Base-by-base conservation (phyloP, 2,797 vertebrate genomes). In the Eospalax fontanierii region DNA sequence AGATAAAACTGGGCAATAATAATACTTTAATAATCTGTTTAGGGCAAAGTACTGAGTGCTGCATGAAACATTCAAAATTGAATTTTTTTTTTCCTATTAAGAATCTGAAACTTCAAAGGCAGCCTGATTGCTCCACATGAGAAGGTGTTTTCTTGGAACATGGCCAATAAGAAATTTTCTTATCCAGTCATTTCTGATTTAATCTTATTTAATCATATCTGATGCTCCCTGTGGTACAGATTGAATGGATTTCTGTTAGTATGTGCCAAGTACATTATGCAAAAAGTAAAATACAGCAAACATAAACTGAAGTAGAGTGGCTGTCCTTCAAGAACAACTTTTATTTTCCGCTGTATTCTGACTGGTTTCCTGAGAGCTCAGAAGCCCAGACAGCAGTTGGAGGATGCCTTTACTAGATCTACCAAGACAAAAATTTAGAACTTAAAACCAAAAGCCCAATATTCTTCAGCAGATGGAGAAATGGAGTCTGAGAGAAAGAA, bases 81-180 rank as follows among this genome's bases (percentile, higher is more conserved):
- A 19, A 73, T 66, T 95, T 75, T 73, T 38, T 81, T 90, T 61
- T 79, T 71, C 12, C 43, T 63, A 15, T 8, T 70, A 90, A 76
- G 19, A 84, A 14, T 79, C 90, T 87, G n/a, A 94, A 94, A 90
- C 65, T 74, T 91, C 89, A 93, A 84, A 95, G 59, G 82, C 61
- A 85, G 28, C 33, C 57, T 65, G 28, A 70, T 85, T 19, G 11
- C n/a, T 63, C 18, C 33, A 43, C 6, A 75, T 6, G 71, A 33
- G 75, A 81, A 93, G 38, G 22, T 73, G 57, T 46, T 76, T 90
- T 96, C 81, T 50, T 74, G 92, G 57, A 71, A 24, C 30, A 21
- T 40, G 50, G 22, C 79, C 68, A 70, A 79, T 18, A 63, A 75
- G 66, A 87, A 14, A 66, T 50, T 95, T 88, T 91, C 75, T 75